phyloP scores from a whole-genome alignment of 2,888 invertebrate species.

The Candidula unifasciata region DNA sequence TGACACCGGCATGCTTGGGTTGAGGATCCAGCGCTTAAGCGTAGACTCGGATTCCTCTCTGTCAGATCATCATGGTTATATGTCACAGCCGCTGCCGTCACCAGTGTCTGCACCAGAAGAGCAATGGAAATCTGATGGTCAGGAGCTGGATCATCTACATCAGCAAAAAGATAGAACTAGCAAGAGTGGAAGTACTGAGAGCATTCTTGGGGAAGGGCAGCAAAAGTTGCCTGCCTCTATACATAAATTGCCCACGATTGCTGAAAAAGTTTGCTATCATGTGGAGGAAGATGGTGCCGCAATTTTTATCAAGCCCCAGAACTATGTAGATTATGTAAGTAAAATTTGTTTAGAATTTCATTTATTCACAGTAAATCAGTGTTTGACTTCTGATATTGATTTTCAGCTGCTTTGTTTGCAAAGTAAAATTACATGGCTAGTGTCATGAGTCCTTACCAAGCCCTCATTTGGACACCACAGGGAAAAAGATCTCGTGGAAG shows the following conservation, averaged over 20 bases:
- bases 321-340: constrained; percentile 21
- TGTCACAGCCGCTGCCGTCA: neutral
- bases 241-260: constrained; percentile 15
- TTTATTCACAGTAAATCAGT: too few species aligned
- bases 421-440: too few species aligned
- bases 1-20: neutral
- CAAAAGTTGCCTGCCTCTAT: neutral
- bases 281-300: neutral
- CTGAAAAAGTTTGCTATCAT: neutral
- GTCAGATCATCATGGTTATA: neutral
- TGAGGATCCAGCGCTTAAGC: neutral
- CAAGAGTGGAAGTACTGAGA: neutral
- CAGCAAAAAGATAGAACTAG: neutral
- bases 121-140: neutral
- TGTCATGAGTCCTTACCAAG: too few species aligned
- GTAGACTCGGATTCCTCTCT: neutral
- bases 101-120: constrained; percentile 1
- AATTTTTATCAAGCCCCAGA: constrained; percentile 34
- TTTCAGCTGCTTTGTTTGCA: too few species aligned
- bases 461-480: too few species aligned
- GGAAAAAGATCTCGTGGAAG: too few species aligned
- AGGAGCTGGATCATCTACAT: neutral
- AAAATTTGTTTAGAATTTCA: neutral
- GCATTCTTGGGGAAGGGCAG: neutral
- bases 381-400: too few species aligned